A percentile compares a stretch with the other conserved stretches of the same genome.
These are phyloP conservation scores for Calliopum simillimum DNA, from an alignment of 2,888 invertebrate species.

Conservation along the genomic window DNA sequence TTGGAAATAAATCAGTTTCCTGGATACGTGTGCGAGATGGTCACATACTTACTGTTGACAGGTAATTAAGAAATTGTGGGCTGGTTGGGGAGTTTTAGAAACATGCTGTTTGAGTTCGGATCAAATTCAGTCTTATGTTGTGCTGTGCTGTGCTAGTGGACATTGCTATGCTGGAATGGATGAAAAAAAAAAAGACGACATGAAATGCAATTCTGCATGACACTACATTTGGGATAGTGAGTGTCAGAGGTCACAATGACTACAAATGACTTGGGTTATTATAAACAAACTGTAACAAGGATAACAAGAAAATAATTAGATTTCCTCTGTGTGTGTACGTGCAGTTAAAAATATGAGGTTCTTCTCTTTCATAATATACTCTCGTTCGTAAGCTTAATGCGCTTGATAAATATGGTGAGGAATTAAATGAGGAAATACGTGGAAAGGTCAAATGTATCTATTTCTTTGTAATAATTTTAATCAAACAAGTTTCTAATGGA, in stretches of 20 bases:
- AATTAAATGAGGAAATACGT: too few species aligned
- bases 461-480: too few species aligned
- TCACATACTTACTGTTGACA: conserved; percentile 91
- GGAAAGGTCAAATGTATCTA: too few species aligned
- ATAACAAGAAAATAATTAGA: conserved; percentile 14
- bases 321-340: conserved; percentile 3
- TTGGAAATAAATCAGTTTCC: conserved; percentile 93
- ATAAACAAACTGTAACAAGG: background rate
- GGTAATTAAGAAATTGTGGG: conserved; percentile 69
- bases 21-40: conserved; percentile 92
- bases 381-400: too few species aligned
- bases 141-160: too few species aligned
- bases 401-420: too few species aligned
- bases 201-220: too few species aligned
- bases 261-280: conserved; percentile 11
- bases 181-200: too few species aligned
- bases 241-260: conserved; percentile 10
- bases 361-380: background rate
- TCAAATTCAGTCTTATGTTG: background rate
- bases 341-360: background rate
- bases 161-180: too few species aligned
- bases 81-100: background rate
- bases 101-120: conserved; percentile 20
- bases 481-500: too few species aligned
- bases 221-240: background rate